A percentile compares a stretch with the other conserved stretches of the same genome.
Conservation (phyloP, 2,888 invertebrate genomes). For the Tuta absoluta region DNA sequence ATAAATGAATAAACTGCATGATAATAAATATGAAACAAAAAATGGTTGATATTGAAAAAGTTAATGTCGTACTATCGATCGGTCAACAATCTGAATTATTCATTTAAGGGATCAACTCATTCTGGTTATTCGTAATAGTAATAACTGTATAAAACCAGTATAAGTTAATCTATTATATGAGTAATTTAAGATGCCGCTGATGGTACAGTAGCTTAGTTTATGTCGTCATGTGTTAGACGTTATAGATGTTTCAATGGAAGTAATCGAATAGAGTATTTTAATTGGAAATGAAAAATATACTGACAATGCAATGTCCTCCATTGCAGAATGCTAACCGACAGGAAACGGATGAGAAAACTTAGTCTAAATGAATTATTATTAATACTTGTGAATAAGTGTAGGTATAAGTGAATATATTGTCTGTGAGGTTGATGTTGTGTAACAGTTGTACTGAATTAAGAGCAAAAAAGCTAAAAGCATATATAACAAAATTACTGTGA, state of each 20-base stretch:
- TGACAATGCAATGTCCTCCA: constrained; percentile 71
- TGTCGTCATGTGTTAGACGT: constrained; percentile 73
- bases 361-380: constrained; percentile 58
- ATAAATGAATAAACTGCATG: constrained; percentile 51
- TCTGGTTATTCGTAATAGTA: no score
- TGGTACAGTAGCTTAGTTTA: constrained; percentile 61
- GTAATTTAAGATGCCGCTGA: no score
- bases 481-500: no score
- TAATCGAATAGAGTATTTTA: constrained; percentile 37
- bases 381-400: constrained; percentile 49
- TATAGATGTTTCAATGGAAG: constrained; percentile 52
- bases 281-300: constrained; percentile 38
- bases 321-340: constrained; percentile 76
- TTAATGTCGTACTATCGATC: constrained; percentile 20
- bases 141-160: no score
- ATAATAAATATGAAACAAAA: constrained; percentile 24
- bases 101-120: no score
- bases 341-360: constrained; percentile 74
- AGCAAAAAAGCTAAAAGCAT: no score
- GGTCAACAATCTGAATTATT: no score
- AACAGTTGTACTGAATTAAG: neutral
- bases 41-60: constrained; percentile 41
- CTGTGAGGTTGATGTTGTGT: neutral
- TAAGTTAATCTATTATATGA: no score
- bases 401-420: constrained; percentile 31